These are phyloP conservation scores for Chamaetylas fuelleborni DNA, from an alignment of 2,113 vertebrate species.

Conservation along the genomic window DNA sequence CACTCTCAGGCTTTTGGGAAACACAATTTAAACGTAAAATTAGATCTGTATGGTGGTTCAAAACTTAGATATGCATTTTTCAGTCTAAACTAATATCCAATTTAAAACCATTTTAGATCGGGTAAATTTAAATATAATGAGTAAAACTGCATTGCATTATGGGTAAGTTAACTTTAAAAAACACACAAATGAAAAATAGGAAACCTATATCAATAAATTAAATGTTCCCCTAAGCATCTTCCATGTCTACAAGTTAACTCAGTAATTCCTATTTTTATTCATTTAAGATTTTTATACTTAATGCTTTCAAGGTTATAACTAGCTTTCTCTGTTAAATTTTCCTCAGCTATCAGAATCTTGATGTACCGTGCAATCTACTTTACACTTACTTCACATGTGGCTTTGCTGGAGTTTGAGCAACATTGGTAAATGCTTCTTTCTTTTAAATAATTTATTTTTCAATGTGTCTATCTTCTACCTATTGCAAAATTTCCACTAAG, in stretches of 20 bases:
- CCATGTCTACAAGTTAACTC: background rate
- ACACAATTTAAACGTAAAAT: background rate
- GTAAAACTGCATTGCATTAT: background rate
- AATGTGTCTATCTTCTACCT: background rate
- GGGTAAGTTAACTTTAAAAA: background rate
- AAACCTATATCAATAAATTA: background rate
- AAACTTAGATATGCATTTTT: background rate
- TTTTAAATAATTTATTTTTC: background rate
- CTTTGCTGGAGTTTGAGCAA: background rate
- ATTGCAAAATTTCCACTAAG: background rate
- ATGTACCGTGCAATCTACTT: background rate
- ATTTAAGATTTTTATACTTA: background rate
- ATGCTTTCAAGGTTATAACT: background rate
- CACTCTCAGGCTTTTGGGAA: background rate
- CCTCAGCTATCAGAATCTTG: background rate
- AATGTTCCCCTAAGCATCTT: background rate
- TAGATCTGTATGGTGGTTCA: background rate
- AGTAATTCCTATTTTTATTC: background rate
- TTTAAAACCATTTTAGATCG: background rate
- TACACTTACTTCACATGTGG: background rate
- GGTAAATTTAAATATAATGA: slow-evolving; percentile 14
- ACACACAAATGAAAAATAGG: background rate
- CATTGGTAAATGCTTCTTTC: background rate
- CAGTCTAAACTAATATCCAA: background rate
- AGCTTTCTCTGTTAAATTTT: background rate